Evolutionary conservation across 2,888 invertebrate species (phyloP).

Genomic region (Melinaea marsaeus): DNA sequence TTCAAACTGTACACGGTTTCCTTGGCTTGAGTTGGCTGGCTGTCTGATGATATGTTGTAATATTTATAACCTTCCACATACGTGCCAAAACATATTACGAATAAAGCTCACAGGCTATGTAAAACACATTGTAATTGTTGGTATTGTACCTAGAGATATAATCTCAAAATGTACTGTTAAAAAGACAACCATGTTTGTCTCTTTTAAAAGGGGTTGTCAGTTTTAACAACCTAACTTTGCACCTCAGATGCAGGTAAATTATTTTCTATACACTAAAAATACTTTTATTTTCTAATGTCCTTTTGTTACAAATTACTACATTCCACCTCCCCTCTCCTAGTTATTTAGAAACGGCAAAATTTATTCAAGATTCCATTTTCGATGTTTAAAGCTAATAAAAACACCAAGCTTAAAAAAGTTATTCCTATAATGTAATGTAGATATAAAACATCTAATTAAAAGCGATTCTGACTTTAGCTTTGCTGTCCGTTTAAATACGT

Average conservation of each 20-base stretch:
- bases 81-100: constrained; percentile 59
- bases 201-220: too few species aligned
- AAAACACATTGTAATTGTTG: constrained; percentile 19
- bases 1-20: background rate
- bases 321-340: too few species aligned
- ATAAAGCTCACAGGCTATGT: constrained; percentile 51
- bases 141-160: constrained; percentile 12
- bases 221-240: too few species aligned
- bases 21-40: constrained; percentile 50
- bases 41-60: constrained; percentile 50
- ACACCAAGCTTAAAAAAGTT: background rate
- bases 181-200: too few species aligned
- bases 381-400: too few species aligned
- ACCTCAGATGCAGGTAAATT: too few species aligned
- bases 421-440: background rate
- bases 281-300: too few species aligned
- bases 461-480: constrained; percentile 26
- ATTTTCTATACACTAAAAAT: too few species aligned
- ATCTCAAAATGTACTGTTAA: too few species aligned
- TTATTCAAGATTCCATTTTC: too few species aligned
- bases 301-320: too few species aligned
- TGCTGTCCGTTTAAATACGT: constrained; percentile 55
- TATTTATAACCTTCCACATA: constrained; percentile 54
- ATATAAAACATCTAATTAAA: constrained; percentile 37
- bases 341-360: too few species aligned